Conservation (phyloP, 1,140 invertebrate species). For the Diachasmimorpha longicaudata region DNA sequence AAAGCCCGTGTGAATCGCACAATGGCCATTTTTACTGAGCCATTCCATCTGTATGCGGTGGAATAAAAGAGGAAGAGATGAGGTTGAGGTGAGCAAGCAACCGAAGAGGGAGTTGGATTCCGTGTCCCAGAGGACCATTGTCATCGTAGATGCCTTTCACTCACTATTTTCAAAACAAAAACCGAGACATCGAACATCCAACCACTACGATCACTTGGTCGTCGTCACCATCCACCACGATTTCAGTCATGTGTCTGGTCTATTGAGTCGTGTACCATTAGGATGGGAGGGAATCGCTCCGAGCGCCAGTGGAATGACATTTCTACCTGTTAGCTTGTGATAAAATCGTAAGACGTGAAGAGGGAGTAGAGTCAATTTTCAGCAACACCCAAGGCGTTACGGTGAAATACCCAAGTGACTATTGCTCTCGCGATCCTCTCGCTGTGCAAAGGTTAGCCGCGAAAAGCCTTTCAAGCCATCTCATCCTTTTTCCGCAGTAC, state of each 20-base stretch:
- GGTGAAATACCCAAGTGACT: slow-evolving; percentile 12
- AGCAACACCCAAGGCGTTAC: slow-evolving; percentile 8
- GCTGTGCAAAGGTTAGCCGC: not conserved
- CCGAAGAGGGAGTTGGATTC: not conserved
- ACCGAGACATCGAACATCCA: slow-evolving; percentile 7
- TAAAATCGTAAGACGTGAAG: slow-evolving; percentile 6
- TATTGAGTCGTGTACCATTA: slow-evolving; percentile 9
- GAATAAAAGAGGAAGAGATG: not conserved
- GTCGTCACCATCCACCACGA: not conserved
- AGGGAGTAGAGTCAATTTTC: slow-evolving; percentile 21
- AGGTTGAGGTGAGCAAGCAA: not conserved
- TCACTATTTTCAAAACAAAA: slow-evolving; percentile 15
- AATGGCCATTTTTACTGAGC: not conserved
- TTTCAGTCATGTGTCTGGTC: not conserved
- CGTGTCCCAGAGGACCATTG: not conserved
- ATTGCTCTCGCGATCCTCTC: not conserved
- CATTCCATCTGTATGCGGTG: not conserved
- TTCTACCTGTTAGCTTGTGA: slow-evolving; percentile 11
- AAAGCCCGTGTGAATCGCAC: slow-evolving; percentile 6
- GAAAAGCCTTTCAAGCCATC: not conserved
- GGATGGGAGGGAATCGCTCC: not conserved
- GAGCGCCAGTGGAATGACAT: slow-evolving; percentile 1
- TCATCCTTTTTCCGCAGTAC: not conserved
- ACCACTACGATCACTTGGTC: not conserved
- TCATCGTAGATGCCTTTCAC: slow-evolving; percentile 1